These are phyloP conservation scores for Danio rerio DNA, from an alignment of 2,113 vertebrate genomes.

Conservation along the genomic window GRCz12tu NC_133193.1:3550001-3550500, in stretches of 20 bases:
- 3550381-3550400: not conserved
- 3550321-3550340: not conserved
- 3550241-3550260: constrained; percentile 15
- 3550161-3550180: constrained; percentile 78
- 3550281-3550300: constrained; percentile 2
- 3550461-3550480: not conserved
- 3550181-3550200: constrained; percentile 72
- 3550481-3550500: not conserved
- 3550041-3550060: not conserved
- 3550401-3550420: not conserved
- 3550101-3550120: not conserved
- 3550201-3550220: constrained; percentile 67
- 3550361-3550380: too few species aligned
- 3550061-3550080: too few species aligned
- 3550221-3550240: not conserved
- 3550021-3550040: not conserved
- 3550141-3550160: constrained; percentile 80
- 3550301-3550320: constrained; percentile 10
- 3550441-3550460: not conserved
- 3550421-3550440: not conserved
- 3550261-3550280: constrained; percentile 15
- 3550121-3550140: not conserved
- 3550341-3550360: not conserved
- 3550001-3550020: too few species aligned
- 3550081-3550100: too few species aligned